A percentile compares a stretch with the other conserved stretches of the same genome.
Evolutionary conservation across 2,113 vertebrate species (phyloP).

Genomic region (Pelecanoides urinatrix): DNA sequence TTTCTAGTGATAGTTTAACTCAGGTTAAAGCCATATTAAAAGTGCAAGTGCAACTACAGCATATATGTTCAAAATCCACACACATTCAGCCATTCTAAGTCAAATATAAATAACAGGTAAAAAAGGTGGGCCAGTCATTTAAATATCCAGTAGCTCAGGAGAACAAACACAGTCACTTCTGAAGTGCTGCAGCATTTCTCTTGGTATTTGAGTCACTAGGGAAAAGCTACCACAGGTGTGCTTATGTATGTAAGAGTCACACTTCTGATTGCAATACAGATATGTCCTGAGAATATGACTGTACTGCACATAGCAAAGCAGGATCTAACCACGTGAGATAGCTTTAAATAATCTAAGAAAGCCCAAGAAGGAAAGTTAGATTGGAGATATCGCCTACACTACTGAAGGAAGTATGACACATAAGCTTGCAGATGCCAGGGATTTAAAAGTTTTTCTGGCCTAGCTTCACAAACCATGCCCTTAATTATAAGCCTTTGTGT

Average conservation of each 20-base stretch:
- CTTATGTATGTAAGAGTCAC: not conserved
- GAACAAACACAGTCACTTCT: not conserved
- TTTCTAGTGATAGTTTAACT: not conserved
- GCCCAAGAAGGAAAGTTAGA: not conserved
- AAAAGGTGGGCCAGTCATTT: not conserved
- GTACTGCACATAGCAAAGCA: not conserved
- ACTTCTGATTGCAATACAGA: not conserved
- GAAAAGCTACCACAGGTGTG: not conserved
- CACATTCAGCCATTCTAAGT: not conserved
- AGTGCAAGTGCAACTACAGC: not conserved
- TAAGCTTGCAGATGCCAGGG: not conserved
- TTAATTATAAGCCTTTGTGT: constrained; percentile 36
- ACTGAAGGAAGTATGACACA: not conserved
- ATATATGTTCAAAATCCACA: not conserved
- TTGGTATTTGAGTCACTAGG: not conserved
- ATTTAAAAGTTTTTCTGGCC: constrained; percentile 5
- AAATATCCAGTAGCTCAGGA: not conserved
- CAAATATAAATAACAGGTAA: not conserved
- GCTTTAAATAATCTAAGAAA: not conserved
- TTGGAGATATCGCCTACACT: not conserved
- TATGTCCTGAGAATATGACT: not conserved
- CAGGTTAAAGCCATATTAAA: not conserved
- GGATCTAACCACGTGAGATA: not conserved
- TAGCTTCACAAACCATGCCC: not conserved
- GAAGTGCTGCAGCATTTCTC: not conserved